Evolutionary conservation across 1,140 invertebrate species (phyloP), one percentile per base, ranked within the genome.

Genomic region (Chymomyza costata): DNA sequence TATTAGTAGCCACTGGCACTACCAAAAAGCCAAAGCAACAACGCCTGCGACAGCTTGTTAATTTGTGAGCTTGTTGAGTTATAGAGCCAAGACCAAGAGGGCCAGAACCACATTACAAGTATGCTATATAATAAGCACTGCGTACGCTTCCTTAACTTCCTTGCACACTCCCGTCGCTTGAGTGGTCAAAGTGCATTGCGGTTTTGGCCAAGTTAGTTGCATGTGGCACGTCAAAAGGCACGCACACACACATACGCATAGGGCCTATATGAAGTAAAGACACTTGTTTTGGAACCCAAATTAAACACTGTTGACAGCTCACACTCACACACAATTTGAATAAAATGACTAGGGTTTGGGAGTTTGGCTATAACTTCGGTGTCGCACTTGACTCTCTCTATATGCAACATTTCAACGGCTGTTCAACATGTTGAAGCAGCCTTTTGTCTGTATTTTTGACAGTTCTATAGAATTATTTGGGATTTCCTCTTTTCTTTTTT

Each of bases 51-150:
- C 71, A 65, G 57, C 54, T 49, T 78, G 78, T 68, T 82, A 82
- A 82, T 82, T 82, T 82, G 80, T 80, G 64, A 78, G 73, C 73
- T 65, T 80, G 71, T 80, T 78, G 71, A 74, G 65, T 74, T 76
- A 50, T 64, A 74, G 73, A 55, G n/a, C n/a, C 66, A 47, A 38
- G 8, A 8, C 19, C 28, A 50, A 35, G 25, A 14, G n/a, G 16
- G 10, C n/a, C n/a, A 38, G 39, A 43, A 28, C 25, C 25, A n/a
- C n/a, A n/a, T n/a, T n/a, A 21, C n/a, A 34, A 49, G 37, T 41
- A 18, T 19, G 56, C 47, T 69, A 74, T 21, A 52, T 49, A 49
- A 30, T 58, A 71, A 65, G 21, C 21, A 8, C 21, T 68, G 65
- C 47, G 50, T 63, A n/a, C 46, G 40, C 40, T 59, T 38, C 48